A percentile compares a stretch with the other conserved stretches of the same genome.
Conservation (phyloP, 2,888 invertebrate species). For the Ophion ellenae region DNA sequence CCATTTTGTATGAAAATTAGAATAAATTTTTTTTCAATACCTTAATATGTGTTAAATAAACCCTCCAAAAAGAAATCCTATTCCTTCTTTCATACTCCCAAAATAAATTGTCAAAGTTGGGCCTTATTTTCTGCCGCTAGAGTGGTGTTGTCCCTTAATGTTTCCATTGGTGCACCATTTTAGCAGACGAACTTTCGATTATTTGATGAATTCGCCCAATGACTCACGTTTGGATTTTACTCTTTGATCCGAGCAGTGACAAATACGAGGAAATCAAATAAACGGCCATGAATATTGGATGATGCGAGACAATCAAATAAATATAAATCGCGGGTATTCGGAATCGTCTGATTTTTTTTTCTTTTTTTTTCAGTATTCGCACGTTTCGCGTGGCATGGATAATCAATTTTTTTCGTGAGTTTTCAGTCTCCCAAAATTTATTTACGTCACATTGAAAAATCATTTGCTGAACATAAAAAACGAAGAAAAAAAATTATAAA, state of each 20-base stretch:
- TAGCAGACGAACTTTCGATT: not conserved
- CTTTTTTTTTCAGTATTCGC: not conserved
- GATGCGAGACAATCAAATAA: slow-evolving; percentile 27
- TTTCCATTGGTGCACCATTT: not conserved
- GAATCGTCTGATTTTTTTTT: not conserved
- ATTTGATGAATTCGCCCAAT: not conserved
- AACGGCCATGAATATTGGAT: slow-evolving; percentile 27
- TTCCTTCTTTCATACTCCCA: no score
- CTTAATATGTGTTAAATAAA: no score
- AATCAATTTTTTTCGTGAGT: not conserved
- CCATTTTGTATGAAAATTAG: no score
- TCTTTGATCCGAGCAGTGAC: not conserved
- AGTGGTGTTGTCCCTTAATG: no score
- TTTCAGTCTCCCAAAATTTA: not conserved
- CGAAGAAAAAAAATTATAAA: no score
- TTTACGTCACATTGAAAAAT: no score
- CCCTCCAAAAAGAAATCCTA: no score
- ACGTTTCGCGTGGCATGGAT: not conserved
- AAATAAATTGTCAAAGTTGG: no score
- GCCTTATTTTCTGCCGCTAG: no score
- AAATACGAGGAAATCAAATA: not conserved
- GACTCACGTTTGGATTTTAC: not conserved
- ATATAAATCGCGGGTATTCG: not conserved
- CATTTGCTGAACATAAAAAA: no score
- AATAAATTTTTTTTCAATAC: no score